Conservation (phyloP, 2,113 vertebrate species). For the Pterocles burchelli region DNA sequence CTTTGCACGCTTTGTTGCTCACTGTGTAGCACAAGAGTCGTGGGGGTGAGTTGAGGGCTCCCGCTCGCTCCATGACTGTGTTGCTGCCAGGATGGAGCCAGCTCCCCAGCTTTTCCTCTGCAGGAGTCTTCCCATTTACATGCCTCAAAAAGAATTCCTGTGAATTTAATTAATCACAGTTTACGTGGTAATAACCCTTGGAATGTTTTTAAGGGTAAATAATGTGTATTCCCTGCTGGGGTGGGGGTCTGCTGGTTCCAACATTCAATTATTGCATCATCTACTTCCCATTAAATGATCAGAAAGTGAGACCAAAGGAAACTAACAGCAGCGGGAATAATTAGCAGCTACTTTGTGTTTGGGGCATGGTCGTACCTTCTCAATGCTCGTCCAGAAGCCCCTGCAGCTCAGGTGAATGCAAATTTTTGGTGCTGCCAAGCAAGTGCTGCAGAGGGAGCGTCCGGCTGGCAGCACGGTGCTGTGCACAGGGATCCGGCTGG, state of each 20-base stretch:
- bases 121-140: slow-evolving; percentile 53
- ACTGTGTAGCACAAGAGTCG: background rate
- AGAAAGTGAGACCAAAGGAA: slow-evolving; percentile 2
- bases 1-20: background rate
- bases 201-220: slow-evolving; percentile 75
- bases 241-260: slow-evolving; percentile 10
- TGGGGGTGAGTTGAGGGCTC: background rate
- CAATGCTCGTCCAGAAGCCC: background rate
- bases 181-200: slow-evolving; percentile 71
- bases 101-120: slow-evolving; percentile 25
- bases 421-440: background rate
- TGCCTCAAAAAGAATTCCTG: slow-evolving; percentile 50
- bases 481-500: background rate
- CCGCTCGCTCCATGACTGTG: background rate
- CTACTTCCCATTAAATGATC: slow-evolving; percentile 56
- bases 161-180: slow-evolving; percentile 75
- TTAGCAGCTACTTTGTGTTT: background rate
- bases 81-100: background rate
- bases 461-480: rapidly evolving
- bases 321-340: background rate
- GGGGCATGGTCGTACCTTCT: background rate
- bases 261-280: slow-evolving; percentile 37
- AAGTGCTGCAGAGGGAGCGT: background rate
- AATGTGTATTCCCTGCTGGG: slow-evolving; percentile 61
- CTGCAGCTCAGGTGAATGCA: background rate